Base-by-base conservation (phyloP, 23 tunicate genomes). In the Styela plicata region DNA sequence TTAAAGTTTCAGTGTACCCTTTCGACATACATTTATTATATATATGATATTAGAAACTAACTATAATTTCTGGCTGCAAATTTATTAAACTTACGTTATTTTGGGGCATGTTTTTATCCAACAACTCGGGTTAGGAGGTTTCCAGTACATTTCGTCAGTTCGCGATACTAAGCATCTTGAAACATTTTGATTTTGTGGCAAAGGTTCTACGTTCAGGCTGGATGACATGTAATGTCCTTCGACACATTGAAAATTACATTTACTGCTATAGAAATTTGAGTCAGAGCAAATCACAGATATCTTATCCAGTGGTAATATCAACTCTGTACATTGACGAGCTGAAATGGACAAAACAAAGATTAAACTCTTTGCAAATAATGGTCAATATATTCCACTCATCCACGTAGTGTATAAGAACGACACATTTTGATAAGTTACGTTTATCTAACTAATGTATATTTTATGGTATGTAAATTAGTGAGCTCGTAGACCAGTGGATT, bases 211-310 rank as follows among this genome's bases (percentile, higher is more conserved):
- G 17, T n/a, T 62, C 63, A 7, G 10, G 7, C 10, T 25, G 7
- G 63, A n/a, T 19, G 78, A n/a, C 78, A 73, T 33, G 78, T 73
- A 73, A 31, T 73, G 32, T 16, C 78, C 78, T 24, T 24, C 19
- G 27, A 19, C 1, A 35, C 78, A 73, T 23, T 33, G 26, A 73
- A 73, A 73, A 17, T 19, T 35, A 62, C 78, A 73, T 24, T 73
- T 33, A 1, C 78, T 73, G 30, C 52, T 24, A 31, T 25, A 73
- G 21, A 35, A 73, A 33, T 33, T 0, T 19, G 26, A 19, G 63
- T 73, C 44, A 19, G 52, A 25, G 22, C 78, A 73, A 33, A 17
- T n/a, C 78, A 35, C 57, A 10, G 30, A 25, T 13, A 73, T 31
- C 0, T 25, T 31, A 17, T 33, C 44, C 26, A 23, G 27, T 13